Evolutionary conservation across 2,888 invertebrate species (phyloP).

Genomic region (Carcina quercana): DNA sequence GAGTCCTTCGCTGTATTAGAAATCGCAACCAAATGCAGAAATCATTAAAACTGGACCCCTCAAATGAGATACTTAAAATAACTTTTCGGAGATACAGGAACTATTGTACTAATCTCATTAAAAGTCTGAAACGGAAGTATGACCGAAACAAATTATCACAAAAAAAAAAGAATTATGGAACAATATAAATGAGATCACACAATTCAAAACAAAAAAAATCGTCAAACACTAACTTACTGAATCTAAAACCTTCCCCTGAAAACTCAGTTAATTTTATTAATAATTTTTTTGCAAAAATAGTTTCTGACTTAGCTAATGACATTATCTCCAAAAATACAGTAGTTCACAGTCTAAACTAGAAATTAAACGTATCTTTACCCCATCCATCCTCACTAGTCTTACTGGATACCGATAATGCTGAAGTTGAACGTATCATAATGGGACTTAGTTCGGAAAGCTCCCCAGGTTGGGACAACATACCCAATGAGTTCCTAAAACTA

Average conservation of each 20-base stretch:
- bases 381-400: no score
- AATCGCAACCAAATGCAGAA: constrained; percentile 6
- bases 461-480: constrained; percentile 3
- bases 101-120: constrained; percentile 6
- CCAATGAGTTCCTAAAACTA: constrained; percentile 1
- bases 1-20: constrained; percentile 3
- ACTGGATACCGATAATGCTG: no score
- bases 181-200: constrained; percentile 4
- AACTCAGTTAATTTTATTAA: constrained; percentile 3
- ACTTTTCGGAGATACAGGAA: constrained; percentile 6
- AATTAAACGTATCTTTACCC: no score
- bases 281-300: constrained; percentile 1
- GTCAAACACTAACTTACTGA: neutral
- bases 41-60: neutral
- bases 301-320: no score
- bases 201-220: neutral
- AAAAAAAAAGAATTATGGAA: constrained; percentile 7
- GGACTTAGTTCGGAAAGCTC: no score
- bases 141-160: constrained; percentile 1
- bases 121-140: constrained; percentile 5
- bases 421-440: no score
- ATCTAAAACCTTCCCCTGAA: neutral
- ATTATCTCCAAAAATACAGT: no score
- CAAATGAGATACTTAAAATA: constrained; percentile 1
- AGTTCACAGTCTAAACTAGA: no score